Base-by-base conservation (phyloP, 2,888 invertebrate genomes). In the Mythimna impura region DNA sequence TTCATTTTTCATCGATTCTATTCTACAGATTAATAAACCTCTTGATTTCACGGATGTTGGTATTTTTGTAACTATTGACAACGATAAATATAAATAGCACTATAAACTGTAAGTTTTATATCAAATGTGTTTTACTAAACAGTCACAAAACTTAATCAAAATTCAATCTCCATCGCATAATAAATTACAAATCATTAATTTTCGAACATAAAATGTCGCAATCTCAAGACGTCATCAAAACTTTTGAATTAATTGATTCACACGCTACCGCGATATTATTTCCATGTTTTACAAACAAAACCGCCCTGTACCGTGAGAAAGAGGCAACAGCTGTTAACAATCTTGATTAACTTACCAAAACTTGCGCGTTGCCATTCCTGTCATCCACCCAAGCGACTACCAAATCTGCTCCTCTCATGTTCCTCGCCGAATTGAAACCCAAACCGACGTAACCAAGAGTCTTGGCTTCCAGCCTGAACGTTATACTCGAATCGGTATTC, bases 351-450 rank as follows among this genome's bases (percentile, higher is more conserved):
- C 97, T 97, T 94, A 98, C 98, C 97, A 98, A 97, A 94, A 98
- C 97, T 94, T 98, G 97, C 87, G 98, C 98, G 94, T 93, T 95
- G 86, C 95, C 95, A 89, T 94, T 95, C 89, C 93, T 93, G 91
- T 98, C 97, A 95, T 98, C 98, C 86, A 99, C 98, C 99, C 99
- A 99, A 76, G 98, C 98, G 91, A 99, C 97, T 85, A 98, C 97
- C 95, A 99, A 97, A 96, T 99, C 99, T 75, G 98, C 97, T 63
- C 98, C 98, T 89, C 97, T 97, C 97, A 98, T 97, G 84, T 97
- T 97, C 80, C 98, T 98, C 90, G 97, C 97, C 71, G 97, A 97
- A 84, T 98, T 98, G 93, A 99, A 98, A 75, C 99, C 99, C 88
- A 99, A 97, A 58, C 98, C 98, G 81, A 99, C 97, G 93, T 98